phyloP scores from a whole-genome alignment of 2,888 invertebrate species.

The Dynastes tityus region DNA sequence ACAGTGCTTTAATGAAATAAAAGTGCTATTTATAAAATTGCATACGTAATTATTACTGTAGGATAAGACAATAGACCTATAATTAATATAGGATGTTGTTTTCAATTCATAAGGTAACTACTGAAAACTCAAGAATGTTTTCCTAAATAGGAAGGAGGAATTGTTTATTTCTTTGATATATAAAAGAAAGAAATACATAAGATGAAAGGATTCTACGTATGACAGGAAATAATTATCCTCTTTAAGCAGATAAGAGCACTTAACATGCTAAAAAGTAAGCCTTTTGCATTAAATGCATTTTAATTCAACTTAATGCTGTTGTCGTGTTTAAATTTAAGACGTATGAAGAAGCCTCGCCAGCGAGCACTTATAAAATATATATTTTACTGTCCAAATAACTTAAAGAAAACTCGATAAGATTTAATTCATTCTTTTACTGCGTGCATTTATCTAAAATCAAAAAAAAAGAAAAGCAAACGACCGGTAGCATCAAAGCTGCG shows the following conservation, averaged over 20 bases:
- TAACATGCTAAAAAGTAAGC: not conserved
- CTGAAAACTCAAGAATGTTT: too few species aligned
- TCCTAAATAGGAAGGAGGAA: too few species aligned
- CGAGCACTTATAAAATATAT: not conserved
- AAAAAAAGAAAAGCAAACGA: not conserved
- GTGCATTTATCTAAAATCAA: not conserved
- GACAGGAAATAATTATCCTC: conserved; percentile 13
- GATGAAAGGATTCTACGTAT: not conserved
- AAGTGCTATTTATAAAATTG: too few species aligned
- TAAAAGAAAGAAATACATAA: not conserved
- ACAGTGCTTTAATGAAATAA: not conserved
- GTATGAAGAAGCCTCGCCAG: not conserved
- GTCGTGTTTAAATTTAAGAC: conserved; percentile 4
- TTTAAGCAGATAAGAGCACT: conserved; percentile 7
- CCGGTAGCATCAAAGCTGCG: not conserved
- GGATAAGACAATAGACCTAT: too few species aligned
- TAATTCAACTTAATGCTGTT: not conserved
- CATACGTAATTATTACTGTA: too few species aligned
- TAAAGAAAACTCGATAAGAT: not conserved
- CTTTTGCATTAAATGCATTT: conserved; percentile 1
- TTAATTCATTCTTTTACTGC: conserved; percentile 4
- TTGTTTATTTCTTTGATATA: not conserved
- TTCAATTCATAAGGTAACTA: too few species aligned
- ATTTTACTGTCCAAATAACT: conserved; percentile 2
- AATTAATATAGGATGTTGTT: too few species aligned